Evolutionary conservation across 2,888 invertebrate genomes (phyloP).

Genomic region (Temnothorax rugatulus): DNA sequence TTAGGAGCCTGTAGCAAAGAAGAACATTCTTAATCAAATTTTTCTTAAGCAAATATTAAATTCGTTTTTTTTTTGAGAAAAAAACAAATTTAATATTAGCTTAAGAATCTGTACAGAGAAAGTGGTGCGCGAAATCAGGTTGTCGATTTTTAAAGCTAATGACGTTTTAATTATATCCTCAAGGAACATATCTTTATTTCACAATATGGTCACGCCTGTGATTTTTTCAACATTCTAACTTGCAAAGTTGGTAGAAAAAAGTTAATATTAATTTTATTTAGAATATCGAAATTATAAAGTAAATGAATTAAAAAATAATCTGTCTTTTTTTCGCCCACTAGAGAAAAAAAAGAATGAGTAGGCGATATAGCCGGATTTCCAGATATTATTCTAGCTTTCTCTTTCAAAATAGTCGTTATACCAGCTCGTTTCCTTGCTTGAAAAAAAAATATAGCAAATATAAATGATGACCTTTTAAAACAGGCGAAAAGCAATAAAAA

Average conservation of each 20-base stretch:
- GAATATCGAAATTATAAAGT: background rate
- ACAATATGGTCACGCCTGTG: background rate
- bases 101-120: conserved; percentile 5
- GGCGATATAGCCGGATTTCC: background rate
- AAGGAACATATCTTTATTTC: background rate
- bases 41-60: too few relatives aligned
- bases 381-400: conserved; percentile 8
- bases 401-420: background rate
- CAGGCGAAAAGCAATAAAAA: background rate
- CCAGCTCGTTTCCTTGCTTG: background rate
- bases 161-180: background rate
- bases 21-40: background rate
- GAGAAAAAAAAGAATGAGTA: background rate
- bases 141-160: conserved; percentile 6
- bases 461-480: background rate
- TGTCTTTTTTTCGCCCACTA: background rate
- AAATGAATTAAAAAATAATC: background rate
- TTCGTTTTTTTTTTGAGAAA: too few relatives aligned
- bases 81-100: background rate
- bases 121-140: conserved; percentile 4
- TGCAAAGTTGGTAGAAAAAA: background rate
- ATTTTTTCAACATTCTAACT: background rate
- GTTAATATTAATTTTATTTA: background rate
- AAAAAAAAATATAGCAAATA: background rate
- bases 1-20: background rate